Base-by-base conservation (phyloP, 92 coral and sea anemone genomes). In the Plumapathes pennacea region DNA sequence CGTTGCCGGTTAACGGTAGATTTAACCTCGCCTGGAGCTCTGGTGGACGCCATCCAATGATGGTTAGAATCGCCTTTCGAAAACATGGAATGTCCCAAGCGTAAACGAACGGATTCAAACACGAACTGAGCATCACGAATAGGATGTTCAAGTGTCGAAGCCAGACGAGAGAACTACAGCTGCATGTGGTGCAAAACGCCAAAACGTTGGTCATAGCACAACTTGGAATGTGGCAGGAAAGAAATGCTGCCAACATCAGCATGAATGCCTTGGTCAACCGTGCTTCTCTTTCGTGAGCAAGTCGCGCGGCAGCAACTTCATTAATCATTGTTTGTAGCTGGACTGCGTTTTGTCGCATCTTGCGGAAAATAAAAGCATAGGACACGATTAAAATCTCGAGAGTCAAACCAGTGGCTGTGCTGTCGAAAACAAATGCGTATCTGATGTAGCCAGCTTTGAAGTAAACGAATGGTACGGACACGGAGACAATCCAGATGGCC, bases 61-160 rank as follows among this genome's bases (percentile, higher is more conserved):
- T n/a, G n/a, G n/a, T n/a, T n/a, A n/a, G n/a, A n/a, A n/a, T n/a
- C n/a, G 92, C 92, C 34, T 69, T 74, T n/a, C 82, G 69, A 25
- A 85, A 62, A n/a, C n/a, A n/a, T n/a, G n/a, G n/a, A n/a, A n/a
- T n/a, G n/a, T n/a, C n/a, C n/a, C n/a, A n/a, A n/a, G n/a, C n/a
- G n/a, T n/a, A n/a, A n/a, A n/a, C n/a, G n/a, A n/a, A n/a, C n/a
- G n/a, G n/a, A n/a, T n/a, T n/a, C n/a, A n/a, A n/a, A n/a, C n/a
- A n/a, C n/a, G 83, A 79, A 43, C 78, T 83, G 19, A 78, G 38
- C 54, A 83, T 34, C 20, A 83, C 76, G 25, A 78, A 67, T 18
- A 83, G 51, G 38, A 83, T 77, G 49, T 83, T 85, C 69, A 83
- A 26, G 63, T 83, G 85, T 4, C 90, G 74, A 44, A 77, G 66